Conservation (phyloP, 2,113 vertebrate genomes). For the Hiodon tergisus region DNA sequence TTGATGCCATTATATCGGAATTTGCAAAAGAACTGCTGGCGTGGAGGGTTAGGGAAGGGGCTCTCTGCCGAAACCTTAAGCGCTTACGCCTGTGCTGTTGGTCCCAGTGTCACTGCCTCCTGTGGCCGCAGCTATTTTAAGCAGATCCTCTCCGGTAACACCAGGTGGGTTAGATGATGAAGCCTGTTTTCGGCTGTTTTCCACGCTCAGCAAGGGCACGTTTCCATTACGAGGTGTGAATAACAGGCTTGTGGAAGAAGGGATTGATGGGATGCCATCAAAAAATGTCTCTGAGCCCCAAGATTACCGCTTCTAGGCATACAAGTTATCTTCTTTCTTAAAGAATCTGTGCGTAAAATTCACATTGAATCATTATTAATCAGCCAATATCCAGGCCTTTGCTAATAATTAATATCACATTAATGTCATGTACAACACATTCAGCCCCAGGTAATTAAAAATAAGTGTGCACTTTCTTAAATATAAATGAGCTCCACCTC, state of each 20-base stretch:
- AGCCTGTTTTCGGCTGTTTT: constrained; percentile 25
- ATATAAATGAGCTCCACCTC: not conserved
- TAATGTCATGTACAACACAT: too few relatives aligned
- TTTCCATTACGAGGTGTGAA: constrained; percentile 4
- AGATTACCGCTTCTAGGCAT: not conserved
- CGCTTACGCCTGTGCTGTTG: not conserved
- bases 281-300: not conserved
- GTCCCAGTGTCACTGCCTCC: constrained; percentile 9
- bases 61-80: constrained; percentile 9
- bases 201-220: not conserved
- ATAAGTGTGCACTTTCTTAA: not conserved
- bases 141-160: constrained; percentile 23
- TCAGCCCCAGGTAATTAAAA: not conserved
- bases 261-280: not conserved
- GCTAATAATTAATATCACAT: too few relatives aligned
- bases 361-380: too few relatives aligned
- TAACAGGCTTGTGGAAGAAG: not conserved
- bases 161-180: constrained; percentile 31
- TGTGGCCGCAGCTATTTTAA: constrained; percentile 36
- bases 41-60: not conserved
- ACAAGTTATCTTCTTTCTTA: too few relatives aligned
- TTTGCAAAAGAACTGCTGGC: not conserved
- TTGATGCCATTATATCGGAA: too few relatives aligned
- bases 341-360: too few relatives aligned
- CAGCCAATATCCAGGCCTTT: too few relatives aligned